A percentile compares a stretch with the other conserved stretches of the same genome.
These are phyloP conservation scores for Apamea monoglypha DNA, from an alignment of 2,888 invertebrate genomes.

Conservation along the genomic window DNA sequence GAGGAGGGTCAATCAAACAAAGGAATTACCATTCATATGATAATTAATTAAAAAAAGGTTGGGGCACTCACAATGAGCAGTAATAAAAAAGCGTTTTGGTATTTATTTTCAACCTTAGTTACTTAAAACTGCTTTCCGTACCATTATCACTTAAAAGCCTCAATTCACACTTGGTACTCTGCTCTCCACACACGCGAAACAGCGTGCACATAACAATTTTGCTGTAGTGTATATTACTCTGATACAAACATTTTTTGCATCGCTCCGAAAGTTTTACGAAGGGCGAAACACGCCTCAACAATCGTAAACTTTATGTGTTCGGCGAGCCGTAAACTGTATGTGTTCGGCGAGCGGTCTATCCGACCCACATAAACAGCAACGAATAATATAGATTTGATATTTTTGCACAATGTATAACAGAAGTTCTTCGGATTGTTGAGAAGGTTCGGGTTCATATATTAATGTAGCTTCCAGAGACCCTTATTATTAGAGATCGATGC, in stretches of 20 bases:
- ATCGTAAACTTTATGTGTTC: conserved; percentile 71
- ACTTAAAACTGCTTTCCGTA: no score
- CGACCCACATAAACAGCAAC: conserved; percentile 38
- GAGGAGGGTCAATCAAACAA: background rate
- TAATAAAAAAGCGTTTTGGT: background rate
- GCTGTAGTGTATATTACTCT: background rate
- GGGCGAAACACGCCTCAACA: conserved; percentile 66
- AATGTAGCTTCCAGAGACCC: background rate
- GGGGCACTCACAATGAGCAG: background rate
- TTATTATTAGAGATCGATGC: background rate
- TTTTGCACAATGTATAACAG: background rate
- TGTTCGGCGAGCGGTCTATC: conserved; percentile 50
- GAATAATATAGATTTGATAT: background rate
- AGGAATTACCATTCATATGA: background rate
- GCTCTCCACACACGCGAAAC: background rate
- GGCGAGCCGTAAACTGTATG: conserved; percentile 70
- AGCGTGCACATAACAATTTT: background rate
- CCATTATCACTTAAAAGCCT: background rate
- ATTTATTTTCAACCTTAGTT: background rate
- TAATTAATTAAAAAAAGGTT: background rate
- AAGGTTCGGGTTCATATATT: background rate
- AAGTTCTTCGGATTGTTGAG: conserved; percentile 1
- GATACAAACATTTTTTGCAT: conserved; percentile 15
- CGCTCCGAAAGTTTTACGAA: conserved; percentile 19
- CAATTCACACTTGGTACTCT: no score